Evolutionary conservation across 2,113 vertebrate species (phyloP).

Genomic region (Atherinomorus stipes): DNA sequence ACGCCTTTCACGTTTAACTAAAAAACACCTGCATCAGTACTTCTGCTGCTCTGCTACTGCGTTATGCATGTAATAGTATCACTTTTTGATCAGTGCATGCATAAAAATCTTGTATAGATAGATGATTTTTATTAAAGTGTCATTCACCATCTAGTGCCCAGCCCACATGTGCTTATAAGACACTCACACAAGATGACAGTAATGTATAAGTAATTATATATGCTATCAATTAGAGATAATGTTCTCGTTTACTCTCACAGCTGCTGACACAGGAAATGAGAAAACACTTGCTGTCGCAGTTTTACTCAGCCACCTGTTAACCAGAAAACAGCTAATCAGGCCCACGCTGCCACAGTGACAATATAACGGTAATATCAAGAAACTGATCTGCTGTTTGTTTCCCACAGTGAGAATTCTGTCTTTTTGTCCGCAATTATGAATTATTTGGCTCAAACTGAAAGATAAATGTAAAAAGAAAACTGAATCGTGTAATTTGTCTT

Average conservation of each 20-base stretch:
- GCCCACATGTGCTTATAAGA: too few relatives aligned
- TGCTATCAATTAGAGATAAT: neutral
- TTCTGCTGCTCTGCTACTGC: neutral
- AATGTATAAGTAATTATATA: too few relatives aligned
- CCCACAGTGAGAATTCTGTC: neutral
- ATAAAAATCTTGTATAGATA: too few relatives aligned
- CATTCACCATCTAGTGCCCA: too few relatives aligned
- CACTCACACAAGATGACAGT: too few relatives aligned
- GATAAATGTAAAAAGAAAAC: neutral
- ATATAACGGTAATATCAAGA: neutral
- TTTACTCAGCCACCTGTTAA: slow-evolving; percentile 45
- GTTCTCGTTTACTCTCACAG: neutral
- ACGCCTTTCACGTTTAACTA: too few relatives aligned
- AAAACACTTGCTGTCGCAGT: slow-evolving; percentile 6
- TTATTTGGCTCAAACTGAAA: neutral
- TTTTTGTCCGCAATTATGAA: neutral
- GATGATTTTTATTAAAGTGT: too few relatives aligned
- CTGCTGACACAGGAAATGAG: slow-evolving; percentile 47
- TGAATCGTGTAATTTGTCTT: neutral
- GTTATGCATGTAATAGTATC: neutral
- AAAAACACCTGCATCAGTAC: neutral
- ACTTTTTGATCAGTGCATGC: too few relatives aligned
- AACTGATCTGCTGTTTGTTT: slow-evolving; percentile 1
- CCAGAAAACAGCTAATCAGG: slow-evolving; percentile 27
- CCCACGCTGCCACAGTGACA: neutral